phyloP scores from a whole-genome alignment of 2,113 vertebrate species.

The Gnathonemus longibarbis region DNA sequence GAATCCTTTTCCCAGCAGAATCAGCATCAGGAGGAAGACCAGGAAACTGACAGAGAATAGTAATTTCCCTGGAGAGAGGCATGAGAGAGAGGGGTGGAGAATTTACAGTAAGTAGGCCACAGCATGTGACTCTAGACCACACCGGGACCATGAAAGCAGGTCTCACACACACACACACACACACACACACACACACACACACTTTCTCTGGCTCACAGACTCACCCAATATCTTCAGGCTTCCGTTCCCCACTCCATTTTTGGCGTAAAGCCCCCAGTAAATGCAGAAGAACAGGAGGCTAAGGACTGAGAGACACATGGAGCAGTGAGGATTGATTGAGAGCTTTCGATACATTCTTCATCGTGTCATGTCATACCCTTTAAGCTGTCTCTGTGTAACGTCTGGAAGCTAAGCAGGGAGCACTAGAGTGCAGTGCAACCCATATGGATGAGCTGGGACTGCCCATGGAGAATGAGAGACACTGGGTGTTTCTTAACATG shows the following conservation, averaged over 20 bases:
- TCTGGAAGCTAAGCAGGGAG: not conserved
- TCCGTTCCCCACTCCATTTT: constrained; percentile 73
- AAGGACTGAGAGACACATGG: constrained; percentile 57
- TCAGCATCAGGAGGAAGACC: constrained; percentile 85
- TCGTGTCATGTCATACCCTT: not conserved
- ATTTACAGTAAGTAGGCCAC: constrained; percentile 48
- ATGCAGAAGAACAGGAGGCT: constrained; percentile 85
- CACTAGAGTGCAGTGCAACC: not conserved
- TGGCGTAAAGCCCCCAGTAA: constrained; percentile 84
- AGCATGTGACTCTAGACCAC: constrained; percentile 44
- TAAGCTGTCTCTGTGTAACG: not conserved
- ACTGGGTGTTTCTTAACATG: not conserved
- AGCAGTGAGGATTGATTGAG: not conserved
- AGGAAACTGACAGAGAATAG: constrained; percentile 87
- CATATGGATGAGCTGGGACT: not conserved
- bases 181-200: constrained; percentile 28
- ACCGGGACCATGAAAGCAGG: constrained; percentile 40
- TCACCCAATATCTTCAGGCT: constrained; percentile 82
- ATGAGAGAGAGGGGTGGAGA: constrained; percentile 30
- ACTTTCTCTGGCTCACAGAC: constrained; percentile 33
- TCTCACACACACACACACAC: constrained; percentile 33
- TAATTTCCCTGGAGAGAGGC: constrained; percentile 73
- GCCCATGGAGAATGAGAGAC: not conserved
- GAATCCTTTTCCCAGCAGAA: constrained; percentile 86
- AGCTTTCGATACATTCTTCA: not conserved